phyloP scores from a whole-genome alignment of 2,888 invertebrate species.

The Ferrisia virgata region DNA sequence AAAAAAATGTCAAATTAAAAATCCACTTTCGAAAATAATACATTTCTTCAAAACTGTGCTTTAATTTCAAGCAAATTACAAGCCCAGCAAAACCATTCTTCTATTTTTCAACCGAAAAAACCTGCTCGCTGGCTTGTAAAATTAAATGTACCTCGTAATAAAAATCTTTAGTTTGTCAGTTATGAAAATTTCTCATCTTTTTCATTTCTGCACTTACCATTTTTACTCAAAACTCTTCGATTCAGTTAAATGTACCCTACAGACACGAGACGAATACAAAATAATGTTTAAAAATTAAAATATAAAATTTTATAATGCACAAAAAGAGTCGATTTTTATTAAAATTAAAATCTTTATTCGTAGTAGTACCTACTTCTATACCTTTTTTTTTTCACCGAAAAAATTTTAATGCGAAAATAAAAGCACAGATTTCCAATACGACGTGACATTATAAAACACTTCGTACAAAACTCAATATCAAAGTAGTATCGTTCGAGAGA shows the following conservation, averaged over 20 bases:
- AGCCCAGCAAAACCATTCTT: not conserved
- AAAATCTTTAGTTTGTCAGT: conserved; percentile 29
- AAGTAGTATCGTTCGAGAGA: not conserved
- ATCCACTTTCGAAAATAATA: not conserved
- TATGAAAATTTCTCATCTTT: conserved; percentile 26
- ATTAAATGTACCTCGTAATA: conserved; percentile 3
- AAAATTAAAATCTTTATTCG: conserved; percentile 9
- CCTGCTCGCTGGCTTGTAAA: not conserved
- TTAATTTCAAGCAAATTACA: conserved; percentile 14
- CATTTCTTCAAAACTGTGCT: not conserved
- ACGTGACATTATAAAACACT: conserved; percentile 1
- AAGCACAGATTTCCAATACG: conserved; percentile 11
- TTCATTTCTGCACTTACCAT: not conserved
- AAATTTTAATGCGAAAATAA: conserved; percentile 11
- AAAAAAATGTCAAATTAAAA: not conserved
- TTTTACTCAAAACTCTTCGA: not conserved
- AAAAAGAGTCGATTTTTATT: conserved; percentile 14
- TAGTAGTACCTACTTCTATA: not conserved
- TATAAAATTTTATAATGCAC: not conserved
- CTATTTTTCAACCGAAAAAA: not conserved
- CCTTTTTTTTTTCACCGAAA: not conserved
- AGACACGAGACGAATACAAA: not conserved
- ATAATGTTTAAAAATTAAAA: conserved; percentile 9
- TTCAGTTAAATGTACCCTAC: not conserved
- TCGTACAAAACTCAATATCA: conserved; percentile 15